Base-by-base conservation (phyloP, 2,888 invertebrate genomes). In the Panzeria rudis region DNA sequence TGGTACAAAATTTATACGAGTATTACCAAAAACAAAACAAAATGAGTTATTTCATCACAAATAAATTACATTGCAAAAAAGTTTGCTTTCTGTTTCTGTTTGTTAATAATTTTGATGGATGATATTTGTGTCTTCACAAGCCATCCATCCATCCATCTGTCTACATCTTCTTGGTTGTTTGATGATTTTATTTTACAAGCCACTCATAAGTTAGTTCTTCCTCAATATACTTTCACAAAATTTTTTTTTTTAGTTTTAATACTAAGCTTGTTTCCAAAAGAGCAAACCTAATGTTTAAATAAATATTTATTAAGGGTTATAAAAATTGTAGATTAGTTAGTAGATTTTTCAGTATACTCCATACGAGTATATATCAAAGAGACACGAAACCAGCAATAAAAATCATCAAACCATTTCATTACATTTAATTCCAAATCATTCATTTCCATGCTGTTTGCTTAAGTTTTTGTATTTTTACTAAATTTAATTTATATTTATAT, bases 401-500 rank as follows among this genome's bases (percentile, higher is more conserved):
- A 76, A 54, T 41, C 71, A 82, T 9, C 72, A 64, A 73, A 73
- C 64, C 72, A 47, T 73, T 73, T 73, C 29, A 73, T 72, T 47
- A 38, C 23, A 64, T 50, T 61, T 29, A 8, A 66, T 29, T 47
- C 23, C 50, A 61, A 38, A 17, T n/a, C 13, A 41, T 38, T 41
- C 38, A 52, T 41, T 20, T 52, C 9, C 17, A 52, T 50, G n/a
- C 17, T 2, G 17, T 61, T 23, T 17, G 0, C 9, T 41, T 50
- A 0, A 25, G 35, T 29, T 71, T 71, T 20, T 44, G 8, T 41
- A 25, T 61, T 61, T 61, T n/a, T 15, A 23, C 23, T 61, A 20
- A 69, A 54, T 61, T 75, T 69, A 82, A 61, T 69, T 82, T 54
- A 32, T 54, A 32, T 59, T 80, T 76, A 62, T 54, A 76, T 56